A percentile compares a stretch with the other conserved stretches of the same genome.
phyloP scores from a whole-genome alignment of 2,797 vertebrate genomes.

The Clarias pachynema region DNA sequence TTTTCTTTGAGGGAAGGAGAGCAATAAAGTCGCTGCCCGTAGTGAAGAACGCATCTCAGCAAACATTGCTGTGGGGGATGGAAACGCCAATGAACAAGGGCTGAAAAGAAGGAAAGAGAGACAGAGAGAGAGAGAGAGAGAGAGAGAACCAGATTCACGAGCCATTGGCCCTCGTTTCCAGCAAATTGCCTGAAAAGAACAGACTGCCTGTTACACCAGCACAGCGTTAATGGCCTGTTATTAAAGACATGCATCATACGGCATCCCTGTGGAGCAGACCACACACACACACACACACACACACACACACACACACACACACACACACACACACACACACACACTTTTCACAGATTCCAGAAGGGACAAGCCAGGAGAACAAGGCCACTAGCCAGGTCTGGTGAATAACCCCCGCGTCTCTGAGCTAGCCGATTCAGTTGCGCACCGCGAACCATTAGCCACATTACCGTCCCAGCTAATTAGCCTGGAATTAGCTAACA shows the following conservation, averaged over 20 bases:
- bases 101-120: conserved; percentile 18
- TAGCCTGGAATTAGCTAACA: conserved; percentile 31
- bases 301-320: conserved; percentile 31
- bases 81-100: neutral
- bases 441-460: neutral
- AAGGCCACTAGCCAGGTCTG: neutral
- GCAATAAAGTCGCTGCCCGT: neutral
- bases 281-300: conserved; percentile 58
- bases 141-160: conserved; percentile 61
- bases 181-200: conserved; percentile 55
- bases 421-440: neutral
- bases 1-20: neutral
- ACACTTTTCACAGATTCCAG: conserved; percentile 2
- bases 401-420: neutral
- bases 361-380: conserved; percentile 4
- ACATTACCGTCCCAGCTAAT: conserved; percentile 22
- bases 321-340: neutral
- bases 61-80: neutral
- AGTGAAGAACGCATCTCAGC: neutral
- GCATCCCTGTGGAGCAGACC: conserved; percentile 59
- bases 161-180: conserved; percentile 60
- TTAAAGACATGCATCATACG: conserved; percentile 75
- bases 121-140: neutral
- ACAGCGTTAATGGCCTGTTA: conserved; percentile 54
- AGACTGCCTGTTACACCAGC: conserved; percentile 27